phyloP scores from a whole-genome alignment of 2,113 vertebrate genomes.

The Myodes glareolus region DNA sequence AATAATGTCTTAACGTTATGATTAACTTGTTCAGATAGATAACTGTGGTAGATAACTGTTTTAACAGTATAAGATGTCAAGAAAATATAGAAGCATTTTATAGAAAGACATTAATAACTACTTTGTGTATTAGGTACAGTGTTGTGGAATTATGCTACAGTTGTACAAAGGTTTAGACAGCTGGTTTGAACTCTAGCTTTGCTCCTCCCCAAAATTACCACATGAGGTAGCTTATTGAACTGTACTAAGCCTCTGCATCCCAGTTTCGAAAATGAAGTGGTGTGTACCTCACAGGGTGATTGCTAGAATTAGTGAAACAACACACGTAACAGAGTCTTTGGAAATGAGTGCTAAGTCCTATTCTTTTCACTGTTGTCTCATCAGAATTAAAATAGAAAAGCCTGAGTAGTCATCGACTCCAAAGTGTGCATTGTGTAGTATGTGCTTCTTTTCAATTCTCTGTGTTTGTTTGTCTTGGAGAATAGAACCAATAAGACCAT shows the following conservation, averaged over 20 bases:
- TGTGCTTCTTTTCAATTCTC: not conserved
- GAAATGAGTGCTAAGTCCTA: constrained; percentile 50
- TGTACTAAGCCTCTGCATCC: constrained; percentile 40
- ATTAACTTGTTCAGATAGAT: not conserved
- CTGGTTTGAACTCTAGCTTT: not conserved
- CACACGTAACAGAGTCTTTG: not conserved
- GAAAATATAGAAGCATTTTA: constrained; percentile 34
- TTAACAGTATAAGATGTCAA: constrained; percentile 36
- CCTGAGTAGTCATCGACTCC: not conserved
- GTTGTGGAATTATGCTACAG: not conserved
- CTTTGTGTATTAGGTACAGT: not conserved
- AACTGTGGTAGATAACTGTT: not conserved
- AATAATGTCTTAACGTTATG: constrained; percentile 50
- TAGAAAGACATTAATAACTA: not conserved
- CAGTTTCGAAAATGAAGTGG: constrained; percentile 51
- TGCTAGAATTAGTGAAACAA: constrained; percentile 53
- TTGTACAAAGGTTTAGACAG: constrained; percentile 1
- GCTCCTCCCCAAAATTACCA: constrained; percentile 21
- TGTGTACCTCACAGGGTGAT: constrained; percentile 24
- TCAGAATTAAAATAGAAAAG: constrained; percentile 54
- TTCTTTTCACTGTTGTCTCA: constrained; percentile 23
- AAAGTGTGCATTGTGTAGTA: not conserved
- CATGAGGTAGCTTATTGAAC: constrained; percentile 22
- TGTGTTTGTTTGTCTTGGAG: constrained; percentile 8
- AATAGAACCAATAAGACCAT: constrained; percentile 8